Conservation (phyloP, 2,797 vertebrate species). For the Pagetopsis macropterus region DNA sequence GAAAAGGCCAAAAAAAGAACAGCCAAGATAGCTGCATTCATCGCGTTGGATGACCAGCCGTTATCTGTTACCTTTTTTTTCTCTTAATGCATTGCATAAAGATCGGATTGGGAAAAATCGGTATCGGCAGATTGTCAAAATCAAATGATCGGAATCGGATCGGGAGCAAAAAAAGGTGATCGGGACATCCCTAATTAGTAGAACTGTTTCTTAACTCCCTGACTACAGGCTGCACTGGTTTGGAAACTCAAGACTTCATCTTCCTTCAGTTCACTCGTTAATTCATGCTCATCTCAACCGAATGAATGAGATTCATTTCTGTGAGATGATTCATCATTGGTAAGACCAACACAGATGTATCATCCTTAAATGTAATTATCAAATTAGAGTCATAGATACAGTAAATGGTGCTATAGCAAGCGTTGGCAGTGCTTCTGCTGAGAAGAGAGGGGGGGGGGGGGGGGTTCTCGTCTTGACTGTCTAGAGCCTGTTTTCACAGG, state of each 20-base stretch:
- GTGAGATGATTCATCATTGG: conserved; percentile 55
- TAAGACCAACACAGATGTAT: conserved; percentile 61
- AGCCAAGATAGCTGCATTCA: too few species aligned
- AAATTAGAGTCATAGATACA: conserved; percentile 22
- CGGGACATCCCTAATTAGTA: background rate
- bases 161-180: too few species aligned
- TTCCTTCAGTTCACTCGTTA: conserved; percentile 30
- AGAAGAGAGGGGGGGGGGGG: background rate
- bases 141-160: too few species aligned
- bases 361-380: conserved; percentile 57
- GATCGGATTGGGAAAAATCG: too few species aligned
- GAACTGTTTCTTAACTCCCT: conserved; percentile 4
- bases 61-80: too few species aligned
- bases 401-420: too few species aligned
- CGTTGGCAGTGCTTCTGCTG: too few species aligned
- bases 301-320: conserved; percentile 50
- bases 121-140: too few species aligned
- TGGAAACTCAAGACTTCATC: conserved; percentile 19
- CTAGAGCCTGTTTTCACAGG: conserved; percentile 27
- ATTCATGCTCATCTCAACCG: conserved; percentile 46
- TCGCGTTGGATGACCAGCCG: too few species aligned
- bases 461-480: conserved; percentile 9
- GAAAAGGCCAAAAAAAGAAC: too few species aligned
- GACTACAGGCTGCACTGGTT: conserved; percentile 4
- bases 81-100: too few species aligned